Evolutionary conservation across 2,113 vertebrate species (phyloP), one percentile per base, ranked within the genome.

Genomic region (Platichthys flesus): DNA sequence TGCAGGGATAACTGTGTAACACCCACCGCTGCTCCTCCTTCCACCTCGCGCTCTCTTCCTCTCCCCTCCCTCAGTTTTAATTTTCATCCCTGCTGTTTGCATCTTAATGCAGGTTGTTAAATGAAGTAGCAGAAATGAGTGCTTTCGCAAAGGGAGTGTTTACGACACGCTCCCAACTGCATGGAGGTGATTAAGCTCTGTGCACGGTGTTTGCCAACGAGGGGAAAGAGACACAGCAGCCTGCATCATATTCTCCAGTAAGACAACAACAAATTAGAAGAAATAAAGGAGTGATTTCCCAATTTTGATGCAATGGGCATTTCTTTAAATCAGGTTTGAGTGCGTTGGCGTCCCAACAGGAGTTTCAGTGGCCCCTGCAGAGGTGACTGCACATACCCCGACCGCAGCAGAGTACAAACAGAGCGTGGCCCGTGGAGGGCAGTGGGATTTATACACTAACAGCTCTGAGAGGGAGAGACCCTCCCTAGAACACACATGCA

Each of bases 111-210:
- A 89, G 78, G 71, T 91, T 90, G 81, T 90, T 90, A 91, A 92
- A 93, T 90, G 83, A 94, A 90, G 88, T 87, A 92, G 88, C 81
- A 90, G 86, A 89, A 89, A 88, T 90, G 69, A 90, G 86, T 72
- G 84, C 80, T 81, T 87, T 91, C 59, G 61, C 62, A 81, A 54
- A 86, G 83, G 81, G 80, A 81, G 75, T 91, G 87, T 89, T 90
- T 91, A 89, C 73, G 56, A 82, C 65, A 64, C 28, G 21, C 87
- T 90, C 62, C 71, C 78, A 13, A 57, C 74, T 85, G 87, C 78
- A 74, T 62, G 78, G 82, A 86, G 82, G 88, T 87, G 85, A 90
- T 90, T 89, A 88, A 79, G 81, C 80, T 51, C 68, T 45, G 74
- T 84, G 71, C 52, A 73, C 58, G 16, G 71, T 77, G 85, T 74